A percentile compares a stretch with the other conserved stretches of the same genome.
These are phyloP conservation scores for Oenanthe melanoleuca DNA, from an alignment of 2,113 vertebrate genomes.

Conservation along the genomic window DNA sequence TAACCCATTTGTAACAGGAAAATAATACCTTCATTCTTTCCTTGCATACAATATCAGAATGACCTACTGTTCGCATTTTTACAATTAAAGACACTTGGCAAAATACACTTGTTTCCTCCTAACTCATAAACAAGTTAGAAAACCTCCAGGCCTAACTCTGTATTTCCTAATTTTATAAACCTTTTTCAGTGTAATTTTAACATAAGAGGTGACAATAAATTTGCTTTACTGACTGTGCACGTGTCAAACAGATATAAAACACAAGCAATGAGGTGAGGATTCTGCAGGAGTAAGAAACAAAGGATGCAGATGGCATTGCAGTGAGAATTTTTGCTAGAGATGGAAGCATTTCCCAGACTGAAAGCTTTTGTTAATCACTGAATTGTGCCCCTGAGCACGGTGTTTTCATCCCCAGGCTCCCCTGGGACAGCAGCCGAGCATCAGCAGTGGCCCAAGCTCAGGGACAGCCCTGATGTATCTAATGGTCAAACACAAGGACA, in stretches of 20 bases:
- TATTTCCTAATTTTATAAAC: neutral
- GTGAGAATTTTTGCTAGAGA: neutral
- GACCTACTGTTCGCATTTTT: neutral
- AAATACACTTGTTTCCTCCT: neutral
- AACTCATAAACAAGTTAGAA: neutral
- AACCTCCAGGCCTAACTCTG: neutral
- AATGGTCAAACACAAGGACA: neutral
- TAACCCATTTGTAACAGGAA: neutral
- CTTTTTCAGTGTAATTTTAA: neutral
- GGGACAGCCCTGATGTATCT: neutral
- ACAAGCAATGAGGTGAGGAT: neutral
- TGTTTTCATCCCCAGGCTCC: neutral
- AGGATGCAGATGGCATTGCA: neutral
- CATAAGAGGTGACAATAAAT: neutral
- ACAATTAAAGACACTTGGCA: neutral
- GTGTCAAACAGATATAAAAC: neutral
- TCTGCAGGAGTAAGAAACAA: constrained; percentile 21
- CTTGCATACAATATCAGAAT: neutral
- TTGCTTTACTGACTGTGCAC: neutral
- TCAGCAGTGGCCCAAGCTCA: neutral
- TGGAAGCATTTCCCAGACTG: neutral
- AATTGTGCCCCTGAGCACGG: neutral
- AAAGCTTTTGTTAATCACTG: neutral
- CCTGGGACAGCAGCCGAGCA: neutral
- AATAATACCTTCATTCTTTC: neutral